Conservation (phyloP, 2,888 invertebrate species). For the Chalcosyrphus nemorum region DNA sequence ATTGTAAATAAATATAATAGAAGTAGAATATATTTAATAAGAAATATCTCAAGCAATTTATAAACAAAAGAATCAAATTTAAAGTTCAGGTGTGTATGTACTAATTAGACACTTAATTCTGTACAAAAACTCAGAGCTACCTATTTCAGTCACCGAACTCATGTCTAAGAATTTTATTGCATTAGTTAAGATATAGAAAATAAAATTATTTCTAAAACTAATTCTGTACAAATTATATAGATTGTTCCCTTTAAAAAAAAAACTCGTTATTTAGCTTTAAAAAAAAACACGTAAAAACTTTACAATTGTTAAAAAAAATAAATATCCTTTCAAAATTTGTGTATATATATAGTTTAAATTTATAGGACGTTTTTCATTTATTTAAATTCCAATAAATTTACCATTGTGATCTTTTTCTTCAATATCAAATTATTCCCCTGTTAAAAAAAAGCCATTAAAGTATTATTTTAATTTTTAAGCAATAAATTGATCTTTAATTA, state of each 20-base stretch:
- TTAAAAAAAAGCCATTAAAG: conserved; percentile 48
- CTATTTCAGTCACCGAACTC: conserved; percentile 47
- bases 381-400: conserved; percentile 11
- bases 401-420: conserved; percentile 34
- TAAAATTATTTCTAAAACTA: conserved; percentile 34
- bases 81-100: conserved; percentile 26
- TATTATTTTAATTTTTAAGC: conserved; percentile 61
- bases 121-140: conserved; percentile 60
- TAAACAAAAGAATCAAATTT: conserved; percentile 25
- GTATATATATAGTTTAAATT: conserved; percentile 43
- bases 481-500: conserved; percentile 68
- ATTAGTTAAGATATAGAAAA: conserved; percentile 18
- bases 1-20: conserved; percentile 50
- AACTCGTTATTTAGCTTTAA: conserved; percentile 69
- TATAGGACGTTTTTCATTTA: conserved; percentile 10
- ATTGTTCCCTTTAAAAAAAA: conserved; percentile 68
- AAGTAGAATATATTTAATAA: conserved; percentile 12
- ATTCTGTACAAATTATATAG: conserved; percentile 50
- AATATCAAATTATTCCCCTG: conserved; percentile 24
- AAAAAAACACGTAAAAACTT: conserved; percentile 45
- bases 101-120: conserved; percentile 26
- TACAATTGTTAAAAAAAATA: conserved; percentile 43
- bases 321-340: conserved; percentile 57
- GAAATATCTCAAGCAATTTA: conserved; percentile 17
- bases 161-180: conserved; percentile 34